Conservation (phyloP, 2,888 invertebrate genomes). For the Troides aeacus region DNA sequence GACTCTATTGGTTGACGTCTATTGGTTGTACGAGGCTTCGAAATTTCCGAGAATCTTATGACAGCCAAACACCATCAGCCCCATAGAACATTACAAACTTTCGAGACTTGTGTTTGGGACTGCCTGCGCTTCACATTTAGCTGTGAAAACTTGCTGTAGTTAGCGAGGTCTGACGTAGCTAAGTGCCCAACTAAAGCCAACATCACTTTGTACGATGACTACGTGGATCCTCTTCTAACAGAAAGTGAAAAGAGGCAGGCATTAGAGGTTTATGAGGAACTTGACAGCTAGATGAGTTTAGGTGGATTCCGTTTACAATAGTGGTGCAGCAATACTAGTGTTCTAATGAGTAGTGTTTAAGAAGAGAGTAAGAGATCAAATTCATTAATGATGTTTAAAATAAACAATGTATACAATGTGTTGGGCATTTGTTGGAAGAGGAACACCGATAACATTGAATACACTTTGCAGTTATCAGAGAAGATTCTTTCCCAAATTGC, state of each 20-base stretch:
- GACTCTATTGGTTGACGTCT: too few relatives aligned
- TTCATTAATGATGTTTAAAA: conserved; percentile 26
- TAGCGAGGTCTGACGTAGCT: conserved; percentile 30
- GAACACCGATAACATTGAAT: too few relatives aligned
- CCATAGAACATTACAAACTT: conserved; percentile 31
- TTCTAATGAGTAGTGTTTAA: conserved; percentile 32
- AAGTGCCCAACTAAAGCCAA: not conserved
- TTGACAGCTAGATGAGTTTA: conserved; percentile 34
- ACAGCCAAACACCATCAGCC: conserved; percentile 23
- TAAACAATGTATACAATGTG: conserved; percentile 20
- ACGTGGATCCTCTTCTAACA: conserved; percentile 9
- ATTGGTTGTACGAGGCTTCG: conserved; percentile 30
- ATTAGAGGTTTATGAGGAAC: conserved; percentile 3
- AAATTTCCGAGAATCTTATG: conserved; percentile 33
- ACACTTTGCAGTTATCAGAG: too few relatives aligned
- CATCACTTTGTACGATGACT: not conserved
- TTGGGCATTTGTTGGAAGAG: not conserved
- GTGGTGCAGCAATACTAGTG: conserved; percentile 37
- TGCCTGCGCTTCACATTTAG: conserved; percentile 30
- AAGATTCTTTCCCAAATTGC: too few relatives aligned
- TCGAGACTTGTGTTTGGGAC: conserved; percentile 17
- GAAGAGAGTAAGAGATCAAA: conserved; percentile 10
- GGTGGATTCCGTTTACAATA: conserved; percentile 40
- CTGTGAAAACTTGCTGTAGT: conserved; percentile 30
- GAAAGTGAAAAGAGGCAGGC: not conserved